Evolutionary conservation across 1,140 invertebrate species (phyloP), one percentile per base, ranked within the genome.

Genomic region (Papilio dardanus): DNA sequence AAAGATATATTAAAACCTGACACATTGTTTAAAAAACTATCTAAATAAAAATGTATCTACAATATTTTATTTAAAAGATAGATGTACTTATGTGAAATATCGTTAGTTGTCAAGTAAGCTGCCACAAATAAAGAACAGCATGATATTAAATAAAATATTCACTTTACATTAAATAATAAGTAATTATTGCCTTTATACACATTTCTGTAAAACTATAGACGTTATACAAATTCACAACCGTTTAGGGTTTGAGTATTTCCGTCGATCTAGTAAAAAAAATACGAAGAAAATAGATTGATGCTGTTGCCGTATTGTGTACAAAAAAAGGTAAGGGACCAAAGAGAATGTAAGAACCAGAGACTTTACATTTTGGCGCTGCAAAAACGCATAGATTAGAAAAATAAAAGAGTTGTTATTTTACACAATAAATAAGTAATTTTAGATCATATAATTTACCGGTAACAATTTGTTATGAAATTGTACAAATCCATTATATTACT

Each of bases 181-280:
- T 69, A 69, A 69, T 69, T 42, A 69, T 69, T 42, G 67, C 67
- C 67, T 37, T 69, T 62, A 62, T 62, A 62, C 8, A 50, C 46
- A 50, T 21, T 67, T 31, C 8, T 69, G 33, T 40, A 24, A 69
- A 37, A 69, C 35, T 69, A 69, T 37, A 69, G 35, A 28, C 42
- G 35, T 69, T 40, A 14, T 14, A 21, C 24, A 24, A 69, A 37
- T 40, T 69, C 67, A 69, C 67, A 69, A 69, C 67, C 67, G n/a
- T 40, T 69, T 42, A 24, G 37, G 67, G 67, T 40, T 42, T 69
- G 67, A 69, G 67, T 69, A 69, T 69, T 69, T 40, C 30, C 54
- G 24, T 62, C 24, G 54, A 54, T 54, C 21, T 62, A 12, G 7
- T 54, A 24, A 54, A 54, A 54, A 54, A 12, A 24, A 62, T 10